Percentiles rank a stretch among this genome's conserved stretches.
Evolutionary conservation across 2,888 invertebrate species (phyloP).

Genomic region (Drosophila sordidula): DNA sequence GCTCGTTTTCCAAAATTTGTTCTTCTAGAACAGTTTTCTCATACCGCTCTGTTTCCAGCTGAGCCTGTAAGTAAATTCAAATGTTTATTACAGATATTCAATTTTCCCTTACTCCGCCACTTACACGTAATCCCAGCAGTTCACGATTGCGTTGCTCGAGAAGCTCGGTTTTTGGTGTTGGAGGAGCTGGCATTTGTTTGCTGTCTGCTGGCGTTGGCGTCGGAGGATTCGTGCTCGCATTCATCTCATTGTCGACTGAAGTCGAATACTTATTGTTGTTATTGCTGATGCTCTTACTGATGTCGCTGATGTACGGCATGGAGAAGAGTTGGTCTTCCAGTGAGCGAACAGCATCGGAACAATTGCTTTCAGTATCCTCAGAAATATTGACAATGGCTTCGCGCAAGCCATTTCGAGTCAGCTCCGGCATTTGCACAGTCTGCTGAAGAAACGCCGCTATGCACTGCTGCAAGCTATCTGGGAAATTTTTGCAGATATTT

Average conservation of each 20-base stretch:
- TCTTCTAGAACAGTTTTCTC: slow-evolving; percentile 81
- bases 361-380: neutral
- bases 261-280: neutral
- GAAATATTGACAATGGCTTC: slow-evolving; percentile 68
- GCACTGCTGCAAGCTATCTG: slow-evolving; percentile 69
- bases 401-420: slow-evolving; percentile 71
- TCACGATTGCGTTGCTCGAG: slow-evolving; percentile 82
- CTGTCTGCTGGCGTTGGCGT: neutral
- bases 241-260: slow-evolving; percentile 6
- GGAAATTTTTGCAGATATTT: slow-evolving; percentile 77
- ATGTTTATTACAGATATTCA: neutral
- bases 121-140: slow-evolving; percentile 77
- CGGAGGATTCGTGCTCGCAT: neutral
- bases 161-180: slow-evolving; percentile 67
- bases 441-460: slow-evolving; percentile 80
- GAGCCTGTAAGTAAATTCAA: slow-evolving; percentile 60
- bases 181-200: slow-evolving; percentile 8
- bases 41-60: slow-evolving; percentile 82
- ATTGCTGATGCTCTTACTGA: neutral
- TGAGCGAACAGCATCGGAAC: neutral
- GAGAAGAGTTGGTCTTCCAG: neutral
- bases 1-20: slow-evolving; percentile 79
- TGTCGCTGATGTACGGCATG: neutral
- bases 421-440: slow-evolving; percentile 54
- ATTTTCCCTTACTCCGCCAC: neutral